Conservation (phyloP, 2,888 invertebrate genomes). For the Antheraea assamensis region DNA sequence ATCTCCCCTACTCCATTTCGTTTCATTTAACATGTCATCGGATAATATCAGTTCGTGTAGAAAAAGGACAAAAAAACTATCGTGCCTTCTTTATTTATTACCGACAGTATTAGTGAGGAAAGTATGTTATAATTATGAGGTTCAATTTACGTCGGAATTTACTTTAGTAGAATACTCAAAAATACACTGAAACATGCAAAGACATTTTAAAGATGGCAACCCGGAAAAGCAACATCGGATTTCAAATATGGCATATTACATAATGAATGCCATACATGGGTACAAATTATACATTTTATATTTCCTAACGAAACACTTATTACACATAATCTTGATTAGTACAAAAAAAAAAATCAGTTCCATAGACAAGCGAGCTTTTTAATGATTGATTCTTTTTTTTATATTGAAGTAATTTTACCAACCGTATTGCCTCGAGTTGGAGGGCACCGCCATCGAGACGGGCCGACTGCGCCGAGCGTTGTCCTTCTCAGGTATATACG, state of each 20-base stretch:
- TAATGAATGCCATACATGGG: neutral
- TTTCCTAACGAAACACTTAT: too few species aligned
- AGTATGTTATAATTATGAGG: too few species aligned
- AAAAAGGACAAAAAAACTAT: too few species aligned
- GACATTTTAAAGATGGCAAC: neutral
- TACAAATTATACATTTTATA: too few species aligned
- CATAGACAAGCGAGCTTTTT: neutral
- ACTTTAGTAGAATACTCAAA: neutral
- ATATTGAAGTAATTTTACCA: constrained; percentile 30
- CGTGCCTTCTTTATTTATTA: too few species aligned
- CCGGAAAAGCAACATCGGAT: neutral
- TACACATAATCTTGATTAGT: neutral
- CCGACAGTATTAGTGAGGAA: too few species aligned
- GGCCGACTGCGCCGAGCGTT: constrained; percentile 69
- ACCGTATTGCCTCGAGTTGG: constrained; percentile 66
- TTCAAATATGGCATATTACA: neutral
- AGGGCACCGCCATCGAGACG: constrained; percentile 71
- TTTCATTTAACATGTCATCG: too few species aligned
- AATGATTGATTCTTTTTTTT: neutral
- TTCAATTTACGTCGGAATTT: too few species aligned
- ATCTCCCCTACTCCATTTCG: too few species aligned
- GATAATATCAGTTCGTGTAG: too few species aligned
- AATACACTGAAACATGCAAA: neutral
- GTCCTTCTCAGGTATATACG: constrained; percentile 83
- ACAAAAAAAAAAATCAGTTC: neutral